Conservation (phyloP, 2,888 invertebrate genomes). For the Agrilus biguttatus region DNA sequence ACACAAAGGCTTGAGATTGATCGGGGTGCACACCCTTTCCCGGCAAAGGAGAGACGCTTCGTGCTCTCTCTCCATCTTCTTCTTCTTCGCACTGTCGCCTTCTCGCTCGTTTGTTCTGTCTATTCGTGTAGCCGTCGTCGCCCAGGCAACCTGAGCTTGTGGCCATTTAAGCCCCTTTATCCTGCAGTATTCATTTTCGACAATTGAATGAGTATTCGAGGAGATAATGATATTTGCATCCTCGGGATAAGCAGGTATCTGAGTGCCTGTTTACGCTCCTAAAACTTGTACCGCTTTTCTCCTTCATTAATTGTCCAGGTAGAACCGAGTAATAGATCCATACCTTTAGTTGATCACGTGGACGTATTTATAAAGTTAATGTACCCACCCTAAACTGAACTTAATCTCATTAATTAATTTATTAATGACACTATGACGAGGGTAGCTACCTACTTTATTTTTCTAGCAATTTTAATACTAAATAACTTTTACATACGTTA, state of each 20-base stretch:
- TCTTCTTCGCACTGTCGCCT: slow-evolving; percentile 4
- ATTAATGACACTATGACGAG: too few species aligned
- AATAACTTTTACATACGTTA: too few species aligned
- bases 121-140: slow-evolving; percentile 17
- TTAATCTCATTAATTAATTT: too few species aligned
- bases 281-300: slow-evolving; percentile 1
- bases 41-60: slow-evolving; percentile 16
- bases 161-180: slow-evolving; percentile 29
- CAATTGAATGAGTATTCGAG: slow-evolving; percentile 32
- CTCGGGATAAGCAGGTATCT: slow-evolving; percentile 23
- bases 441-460: too few species aligned
- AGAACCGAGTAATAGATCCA: too few species aligned
- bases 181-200: slow-evolving; percentile 30
- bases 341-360: too few species aligned
- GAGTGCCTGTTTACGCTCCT: slow-evolving; percentile 19
- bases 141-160: slow-evolving; percentile 27
- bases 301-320: not conserved
- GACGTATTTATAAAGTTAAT: too few species aligned
- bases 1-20: slow-evolving; percentile 29
- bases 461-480: too few species aligned
- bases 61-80: not conserved
- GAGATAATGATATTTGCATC: slow-evolving; percentile 32
- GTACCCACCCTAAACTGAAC: too few species aligned
- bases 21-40: slow-evolving; percentile 29
- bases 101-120: slow-evolving; percentile 5